Evolutionary conservation across 1,140 invertebrate genomes (phyloP), one percentile per base, ranked within the genome.

Genomic region (Trichomalopsis sarcophagae): DNA sequence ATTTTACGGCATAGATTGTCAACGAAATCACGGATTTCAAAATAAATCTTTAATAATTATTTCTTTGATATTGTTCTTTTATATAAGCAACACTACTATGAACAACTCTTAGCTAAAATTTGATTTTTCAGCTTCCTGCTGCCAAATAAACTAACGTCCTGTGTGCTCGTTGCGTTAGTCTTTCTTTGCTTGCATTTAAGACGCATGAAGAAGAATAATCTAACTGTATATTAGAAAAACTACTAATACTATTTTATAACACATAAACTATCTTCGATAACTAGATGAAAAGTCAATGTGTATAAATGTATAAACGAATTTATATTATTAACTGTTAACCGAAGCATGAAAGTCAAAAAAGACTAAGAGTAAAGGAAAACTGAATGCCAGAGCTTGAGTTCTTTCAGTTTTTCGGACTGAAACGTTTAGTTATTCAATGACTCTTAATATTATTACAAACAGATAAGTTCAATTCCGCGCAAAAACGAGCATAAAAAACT

Each of bases 11-110:
- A 14, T 69, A 36, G 47, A 80, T n/a, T 36, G 6, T 84, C 77
- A 80, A 74, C 50, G 69, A 80, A 84, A 62, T n/a, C 17, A n/a
- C 55, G 21, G 55, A 21, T 79, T 55, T 79, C 36, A 73, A 79
- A 78, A 73, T 55, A 73, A 23, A 79, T 55, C 2, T 30, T 68
- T 7, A 68, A 36, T 23, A 33, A 76, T 78, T 9, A 69, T 50
- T 74, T 36, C 33, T 36, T 36, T 27, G 27, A 27, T 27, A 78
- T 55, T 33, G 21, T 78, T 62, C 11, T 50, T 77, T 55, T 78
- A 62, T 62, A 17, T 10, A 33, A 62, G 6, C 14, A 62, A 21
- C 21, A 14, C 55, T 21, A 21, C 17, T 62, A 4, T 62, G 2
- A 62, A 62, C 17, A 21, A 62, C 14, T 62, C 4, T 27, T 27